A percentile compares a stretch with the other conserved stretches of the same genome.
These are phyloP conservation scores for Alviniconcha strummeri DNA, from an alignment of 2,888 invertebrate genomes.

Conservation along the genomic window DNA sequence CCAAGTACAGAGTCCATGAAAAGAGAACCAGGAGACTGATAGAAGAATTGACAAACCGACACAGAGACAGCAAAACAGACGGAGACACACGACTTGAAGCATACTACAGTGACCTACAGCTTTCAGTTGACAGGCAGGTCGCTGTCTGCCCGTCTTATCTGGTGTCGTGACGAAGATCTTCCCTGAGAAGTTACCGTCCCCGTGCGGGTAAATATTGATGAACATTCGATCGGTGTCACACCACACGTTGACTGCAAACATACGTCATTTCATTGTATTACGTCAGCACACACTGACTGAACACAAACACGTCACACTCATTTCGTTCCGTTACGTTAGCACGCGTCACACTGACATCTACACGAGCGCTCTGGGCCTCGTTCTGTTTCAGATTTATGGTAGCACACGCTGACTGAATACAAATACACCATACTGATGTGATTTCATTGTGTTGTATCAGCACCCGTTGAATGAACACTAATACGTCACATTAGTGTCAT, in stretches of 20 bases:
- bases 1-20: background rate
- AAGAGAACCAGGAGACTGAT: background rate
- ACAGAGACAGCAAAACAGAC: background rate
- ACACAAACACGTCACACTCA: background rate
- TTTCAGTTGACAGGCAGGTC: too few relatives aligned
- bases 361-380: too few relatives aligned
- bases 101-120: background rate
- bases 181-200: background rate
- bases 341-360: too few relatives aligned
- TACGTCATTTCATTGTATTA: background rate
- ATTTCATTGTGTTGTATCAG: too few relatives aligned
- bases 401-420: too few relatives aligned
- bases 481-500: too few relatives aligned
- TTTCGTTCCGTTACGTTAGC: too few relatives aligned
- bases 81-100: background rate
- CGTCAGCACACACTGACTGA: background rate
- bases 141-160: background rate
- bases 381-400: too few relatives aligned
- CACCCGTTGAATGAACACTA: too few relatives aligned
- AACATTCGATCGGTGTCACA: background rate
- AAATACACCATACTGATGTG: too few relatives aligned
- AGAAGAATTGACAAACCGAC: background rate
- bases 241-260: background rate
- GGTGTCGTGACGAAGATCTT: background rate
- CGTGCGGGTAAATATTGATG: slow-evolving; percentile 4